Percentiles rank a stretch among this genome's conserved stretches.
phyloP scores from a whole-genome alignment of 1,140 invertebrate species.

The Vollenhovia emeryi region DNA sequence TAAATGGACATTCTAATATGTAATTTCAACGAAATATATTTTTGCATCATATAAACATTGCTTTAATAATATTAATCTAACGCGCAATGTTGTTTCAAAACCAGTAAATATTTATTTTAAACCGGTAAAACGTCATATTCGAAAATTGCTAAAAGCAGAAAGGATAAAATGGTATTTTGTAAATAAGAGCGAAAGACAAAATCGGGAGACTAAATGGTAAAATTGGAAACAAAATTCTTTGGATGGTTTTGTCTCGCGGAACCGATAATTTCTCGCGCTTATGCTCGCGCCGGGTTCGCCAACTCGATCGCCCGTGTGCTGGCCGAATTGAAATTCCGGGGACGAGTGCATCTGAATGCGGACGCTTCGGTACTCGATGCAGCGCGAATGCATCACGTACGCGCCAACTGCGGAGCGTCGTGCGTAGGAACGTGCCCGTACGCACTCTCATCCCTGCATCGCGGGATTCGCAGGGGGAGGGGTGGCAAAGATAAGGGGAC shows the following conservation, averaged over 20 bases:
- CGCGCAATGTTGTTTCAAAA: background rate
- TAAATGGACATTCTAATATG: background rate
- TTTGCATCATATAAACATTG: background rate
- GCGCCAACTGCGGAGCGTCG: slow-evolving; percentile 5
- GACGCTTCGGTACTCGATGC: slow-evolving; percentile 27
- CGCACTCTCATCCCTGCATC: slow-evolving; percentile 1
- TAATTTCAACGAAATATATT: background rate
- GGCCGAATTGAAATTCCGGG: slow-evolving; percentile 37
- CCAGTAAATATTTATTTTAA: too few species aligned
- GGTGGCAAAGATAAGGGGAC: background rate
- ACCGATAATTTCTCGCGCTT: slow-evolving; percentile 17
- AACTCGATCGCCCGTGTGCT: background rate
- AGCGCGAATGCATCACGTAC: slow-evolving; percentile 33
- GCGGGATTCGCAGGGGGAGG: background rate
- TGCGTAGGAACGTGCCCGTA: slow-evolving; percentile 46
- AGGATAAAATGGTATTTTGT: background rate
- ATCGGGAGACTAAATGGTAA: background rate
- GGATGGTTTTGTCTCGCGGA: background rate
- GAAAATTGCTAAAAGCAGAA: background rate
- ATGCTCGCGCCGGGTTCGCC: background rate
- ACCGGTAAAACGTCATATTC: too few species aligned
- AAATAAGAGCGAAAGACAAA: background rate
- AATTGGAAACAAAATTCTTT: background rate
- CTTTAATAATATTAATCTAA: background rate
- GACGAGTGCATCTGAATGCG: slow-evolving; percentile 22